These are phyloP conservation scores for Callosobruchus maculatus DNA, from an alignment of 2,888 invertebrate species.

Conservation along the genomic window DNA sequence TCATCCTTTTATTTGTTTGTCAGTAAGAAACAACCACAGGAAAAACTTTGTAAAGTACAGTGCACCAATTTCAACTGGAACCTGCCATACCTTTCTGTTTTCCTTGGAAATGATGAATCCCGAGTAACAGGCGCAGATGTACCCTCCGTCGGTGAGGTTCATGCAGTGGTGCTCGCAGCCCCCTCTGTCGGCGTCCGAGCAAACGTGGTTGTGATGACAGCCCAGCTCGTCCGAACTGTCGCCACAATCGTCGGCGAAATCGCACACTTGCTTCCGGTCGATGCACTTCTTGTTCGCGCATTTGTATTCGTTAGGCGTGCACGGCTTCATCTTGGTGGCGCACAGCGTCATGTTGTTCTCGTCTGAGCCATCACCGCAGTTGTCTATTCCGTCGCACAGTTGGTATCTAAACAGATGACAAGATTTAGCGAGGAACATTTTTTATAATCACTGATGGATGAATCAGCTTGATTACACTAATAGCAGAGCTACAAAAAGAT, in stretches of 20 bases:
- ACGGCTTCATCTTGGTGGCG: conserved; percentile 69
- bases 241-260: conserved; percentile 86
- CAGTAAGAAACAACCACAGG: too few relatives aligned
- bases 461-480: too few relatives aligned
- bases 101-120: conserved; percentile 79
- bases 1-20: too few relatives aligned
- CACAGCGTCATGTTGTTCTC: conserved; percentile 93
- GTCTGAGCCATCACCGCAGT: conserved; percentile 93
- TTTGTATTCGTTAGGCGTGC: conserved; percentile 75
- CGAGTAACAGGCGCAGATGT: conserved; percentile 85
- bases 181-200: conserved; percentile 60
- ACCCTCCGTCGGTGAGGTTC: conserved; percentile 77
- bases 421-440: too few relatives aligned
- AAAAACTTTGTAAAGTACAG: too few relatives aligned
- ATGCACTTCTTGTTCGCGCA: conserved; percentile 88
- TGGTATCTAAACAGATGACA: conserved; percentile 60
- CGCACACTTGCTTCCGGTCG: conserved; percentile 74
- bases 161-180: conserved; percentile 92
- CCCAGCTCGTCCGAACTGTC: conserved; percentile 88
- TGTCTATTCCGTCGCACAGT: conserved; percentile 87
- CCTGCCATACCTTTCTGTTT: conserved; percentile 73
- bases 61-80: background rate
- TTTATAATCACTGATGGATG: too few relatives aligned
- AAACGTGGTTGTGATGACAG: conserved; percentile 70
- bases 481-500: too few relatives aligned